These are phyloP conservation scores for Diploptera punctata DNA, from an alignment of 2,888 invertebrate species.

Conservation along the genomic window DNA sequence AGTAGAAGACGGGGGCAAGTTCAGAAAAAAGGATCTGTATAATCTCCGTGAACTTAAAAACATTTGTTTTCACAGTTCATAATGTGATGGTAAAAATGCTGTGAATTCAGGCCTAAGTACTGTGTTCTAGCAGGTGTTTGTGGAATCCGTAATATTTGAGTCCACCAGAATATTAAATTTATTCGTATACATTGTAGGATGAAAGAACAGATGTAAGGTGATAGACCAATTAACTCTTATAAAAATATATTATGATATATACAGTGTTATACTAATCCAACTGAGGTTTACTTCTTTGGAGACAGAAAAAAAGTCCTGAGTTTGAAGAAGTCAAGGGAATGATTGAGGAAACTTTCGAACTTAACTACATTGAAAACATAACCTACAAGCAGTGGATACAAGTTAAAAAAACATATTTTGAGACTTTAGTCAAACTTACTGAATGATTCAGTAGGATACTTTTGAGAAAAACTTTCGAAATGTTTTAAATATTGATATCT, in stretches of 20 bases:
- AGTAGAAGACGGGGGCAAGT: no score
- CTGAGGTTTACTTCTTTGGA: no score
- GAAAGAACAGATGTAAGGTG: no score
- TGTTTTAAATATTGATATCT: neutral
- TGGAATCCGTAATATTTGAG: neutral
- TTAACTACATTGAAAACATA: neutral
- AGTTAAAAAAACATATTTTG: neutral
- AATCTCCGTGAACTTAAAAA: no score
- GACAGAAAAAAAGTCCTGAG: neutral
- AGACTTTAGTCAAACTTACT: neutral
- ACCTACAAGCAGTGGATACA: conserved; percentile 3
- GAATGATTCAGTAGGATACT: neutral
- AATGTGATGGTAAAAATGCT: neutral
- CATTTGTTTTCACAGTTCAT: neutral
- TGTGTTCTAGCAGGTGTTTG: neutral
- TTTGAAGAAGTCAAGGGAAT: neutral
- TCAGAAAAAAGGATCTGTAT: no score
- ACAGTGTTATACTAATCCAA: no score
- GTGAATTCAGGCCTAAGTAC: neutral
- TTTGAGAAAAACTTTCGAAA: neutral
- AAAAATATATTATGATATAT: no score
- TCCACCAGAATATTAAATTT: neutral
- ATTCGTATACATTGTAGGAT: neutral
- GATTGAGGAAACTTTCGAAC: neutral
- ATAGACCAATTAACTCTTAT: no score